Conservation (phyloP, 2,888 invertebrate genomes). For the Apodemia zela region DNA sequence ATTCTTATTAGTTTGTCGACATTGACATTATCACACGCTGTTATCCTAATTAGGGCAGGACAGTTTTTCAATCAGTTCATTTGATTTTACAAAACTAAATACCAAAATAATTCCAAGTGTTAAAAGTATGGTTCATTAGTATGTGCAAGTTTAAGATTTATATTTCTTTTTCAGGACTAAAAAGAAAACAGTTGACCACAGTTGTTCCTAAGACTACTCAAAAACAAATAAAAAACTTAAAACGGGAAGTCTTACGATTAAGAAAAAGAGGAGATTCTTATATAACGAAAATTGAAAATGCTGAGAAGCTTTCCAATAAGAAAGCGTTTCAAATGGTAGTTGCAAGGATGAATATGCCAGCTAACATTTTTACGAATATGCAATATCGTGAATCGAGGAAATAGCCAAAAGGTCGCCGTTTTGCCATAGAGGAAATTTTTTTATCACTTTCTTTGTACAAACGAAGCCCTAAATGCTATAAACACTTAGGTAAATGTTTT, state of each 20-base stretch:
- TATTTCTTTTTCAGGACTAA: not conserved
- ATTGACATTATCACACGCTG: too few relatives aligned
- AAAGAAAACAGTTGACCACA: not conserved
- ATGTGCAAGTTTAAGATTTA: too few relatives aligned
- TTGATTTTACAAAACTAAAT: too few relatives aligned
- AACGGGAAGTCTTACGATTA: not conserved
- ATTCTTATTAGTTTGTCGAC: too few relatives aligned
- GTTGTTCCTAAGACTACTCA: not conserved
- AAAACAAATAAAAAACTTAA: not conserved
- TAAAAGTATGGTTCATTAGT: too few relatives aligned
- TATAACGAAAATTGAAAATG: not conserved
- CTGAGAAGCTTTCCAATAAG: not conserved
- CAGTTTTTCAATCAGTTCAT: too few relatives aligned
- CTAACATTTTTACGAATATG: not conserved
- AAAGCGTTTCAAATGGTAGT: not conserved
- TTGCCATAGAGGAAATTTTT: not conserved
- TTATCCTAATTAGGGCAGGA: too few relatives aligned
- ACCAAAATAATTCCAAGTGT: too few relatives aligned
- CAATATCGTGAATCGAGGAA: not conserved
- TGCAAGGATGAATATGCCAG: not conserved
- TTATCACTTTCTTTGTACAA: constrained; percentile 15
- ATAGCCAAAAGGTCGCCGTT: not conserved
- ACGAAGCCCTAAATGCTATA: constrained; percentile 14
- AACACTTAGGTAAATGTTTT: constrained; percentile 11
- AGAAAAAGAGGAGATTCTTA: not conserved